phyloP scores from a whole-genome alignment of 2,113 vertebrate genomes.

The Ochotona princeps region DNA sequence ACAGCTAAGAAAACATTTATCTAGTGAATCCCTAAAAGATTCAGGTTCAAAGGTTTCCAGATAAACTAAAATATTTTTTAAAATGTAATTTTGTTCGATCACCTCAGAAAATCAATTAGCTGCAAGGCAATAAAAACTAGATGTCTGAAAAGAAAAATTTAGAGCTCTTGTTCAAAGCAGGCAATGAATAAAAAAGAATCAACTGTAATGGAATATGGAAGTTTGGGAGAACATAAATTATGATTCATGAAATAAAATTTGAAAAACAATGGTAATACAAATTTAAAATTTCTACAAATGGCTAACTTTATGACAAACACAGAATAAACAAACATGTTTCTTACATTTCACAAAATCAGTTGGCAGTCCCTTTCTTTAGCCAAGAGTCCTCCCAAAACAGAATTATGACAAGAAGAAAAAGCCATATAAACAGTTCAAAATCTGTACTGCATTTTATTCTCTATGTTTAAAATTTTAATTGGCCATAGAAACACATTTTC shows the following conservation, averaged over 20 bases:
- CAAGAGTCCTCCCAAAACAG: slow-evolving; percentile 44
- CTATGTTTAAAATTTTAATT: slow-evolving; percentile 49
- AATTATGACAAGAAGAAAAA: slow-evolving; percentile 56
- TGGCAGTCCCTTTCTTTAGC: slow-evolving; percentile 10
- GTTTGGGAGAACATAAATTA: neutral
- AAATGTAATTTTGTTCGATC: neutral
- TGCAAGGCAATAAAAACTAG: slow-evolving; percentile 48
- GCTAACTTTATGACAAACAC: slow-evolving; percentile 45
- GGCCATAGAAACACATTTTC: neutral
- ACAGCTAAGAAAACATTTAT: neutral
- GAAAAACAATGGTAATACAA: slow-evolving; percentile 15
- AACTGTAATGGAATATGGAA: neutral
- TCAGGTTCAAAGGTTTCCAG: slow-evolving; percentile 13
- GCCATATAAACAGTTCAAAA: neutral
- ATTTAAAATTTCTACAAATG: slow-evolving; percentile 41
- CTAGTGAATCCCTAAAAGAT: neutral
- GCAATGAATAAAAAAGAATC: slow-evolving; percentile 18
- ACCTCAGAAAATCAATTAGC: slow-evolving; percentile 12
- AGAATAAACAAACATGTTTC: slow-evolving; percentile 38
- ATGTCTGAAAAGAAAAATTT: neutral
- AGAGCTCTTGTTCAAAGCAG: neutral
- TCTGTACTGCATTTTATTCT: neutral
- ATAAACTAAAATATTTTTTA: slow-evolving; percentile 31
- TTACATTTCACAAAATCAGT: slow-evolving; percentile 60
- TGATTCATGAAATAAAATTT: slow-evolving; percentile 59